These are phyloP conservation scores for Sarcophaga subvicina DNA, from an alignment of 2,888 invertebrate species.

Conservation along the genomic window DNA sequence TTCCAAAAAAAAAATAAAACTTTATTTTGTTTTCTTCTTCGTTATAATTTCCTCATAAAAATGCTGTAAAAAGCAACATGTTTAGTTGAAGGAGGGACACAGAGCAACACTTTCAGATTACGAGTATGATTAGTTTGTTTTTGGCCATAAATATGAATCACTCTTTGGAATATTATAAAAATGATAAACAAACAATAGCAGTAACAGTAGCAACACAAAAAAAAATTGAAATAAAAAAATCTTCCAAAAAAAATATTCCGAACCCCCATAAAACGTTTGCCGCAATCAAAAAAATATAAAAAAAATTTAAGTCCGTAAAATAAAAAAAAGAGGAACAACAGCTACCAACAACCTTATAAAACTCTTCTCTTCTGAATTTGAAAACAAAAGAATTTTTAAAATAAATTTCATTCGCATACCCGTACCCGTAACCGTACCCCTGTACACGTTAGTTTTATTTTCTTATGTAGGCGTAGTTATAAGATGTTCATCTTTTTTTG, in stretches of 20 bases:
- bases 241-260: too few species aligned
- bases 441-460: too few species aligned
- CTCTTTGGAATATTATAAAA: constrained; percentile 43
- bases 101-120: constrained; percentile 40
- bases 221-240: neutral
- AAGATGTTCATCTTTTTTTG: neutral
- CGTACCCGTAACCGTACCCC: neutral
- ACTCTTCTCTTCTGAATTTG: neutral
- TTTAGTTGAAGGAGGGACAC: neutral
- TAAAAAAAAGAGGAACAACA: constrained; percentile 4
- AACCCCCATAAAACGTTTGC: constrained; percentile 53
- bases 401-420: constrained; percentile 45
- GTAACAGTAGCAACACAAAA: neutral
- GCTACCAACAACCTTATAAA: neutral
- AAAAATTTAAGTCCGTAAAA: neutral
- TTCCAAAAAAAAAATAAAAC: neutral
- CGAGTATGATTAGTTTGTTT: constrained; percentile 61
- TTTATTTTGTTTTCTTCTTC: neutral
- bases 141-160: constrained; percentile 61
- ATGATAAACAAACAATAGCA: constrained; percentile 10
- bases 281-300: constrained; percentile 34
- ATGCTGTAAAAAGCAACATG: neutral
- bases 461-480: neutral
- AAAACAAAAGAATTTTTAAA: constrained; percentile 34
- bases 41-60: constrained; percentile 7